Base-by-base conservation (phyloP, 2,888 invertebrate species). In the Drosophila helvetica region DNA sequence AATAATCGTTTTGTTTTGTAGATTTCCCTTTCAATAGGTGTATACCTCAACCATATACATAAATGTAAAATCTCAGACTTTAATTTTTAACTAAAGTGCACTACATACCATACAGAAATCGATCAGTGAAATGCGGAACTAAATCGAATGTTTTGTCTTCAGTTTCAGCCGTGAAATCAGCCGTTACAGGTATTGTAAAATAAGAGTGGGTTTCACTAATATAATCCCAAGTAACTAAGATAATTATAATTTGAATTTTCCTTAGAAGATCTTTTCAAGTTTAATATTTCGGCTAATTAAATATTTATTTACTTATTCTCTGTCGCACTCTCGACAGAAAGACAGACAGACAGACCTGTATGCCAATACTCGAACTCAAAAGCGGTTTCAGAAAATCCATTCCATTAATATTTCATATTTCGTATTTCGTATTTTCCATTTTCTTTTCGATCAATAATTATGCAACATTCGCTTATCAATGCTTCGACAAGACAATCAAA, bases 41-140 rank as follows among this genome's bases (percentile, higher is more conserved):
- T 86, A 86, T 86, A 84, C 80, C 42, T 66, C 33, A 48, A 67
- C 67, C 65, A 56, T 68, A 77, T 77, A 87, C 78, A 70, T 86
- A 79, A 88, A 86, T 83, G 80, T 83, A 88, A 86, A 89, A 80
- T 80, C 84, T 90, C 90, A 89, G 89, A 89, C 89, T 90, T 89
- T 86, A 90, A 89, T 86, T 84, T 89, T 86, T 79, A 89, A 89
- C 86, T 80, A 87, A 89, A 88, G 84, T 86, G 79, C 80, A 80
- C 89, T 89, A 90, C 82, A 80, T 80, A 81, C 75, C 82, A 80
- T 80, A 81, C 75, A 81, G 76, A 81, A 77, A 67, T 63, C 58
- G 63, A 68, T 80, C 55, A 65, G 76, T 75, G 60, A 74, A 66
- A 64, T 63, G 54, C 60, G n/a, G 48, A 82, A 85, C 66, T 59